Base-by-base conservation (phyloP, 1,140 invertebrate species). In the Sitodiplosis mosellana region DNA sequence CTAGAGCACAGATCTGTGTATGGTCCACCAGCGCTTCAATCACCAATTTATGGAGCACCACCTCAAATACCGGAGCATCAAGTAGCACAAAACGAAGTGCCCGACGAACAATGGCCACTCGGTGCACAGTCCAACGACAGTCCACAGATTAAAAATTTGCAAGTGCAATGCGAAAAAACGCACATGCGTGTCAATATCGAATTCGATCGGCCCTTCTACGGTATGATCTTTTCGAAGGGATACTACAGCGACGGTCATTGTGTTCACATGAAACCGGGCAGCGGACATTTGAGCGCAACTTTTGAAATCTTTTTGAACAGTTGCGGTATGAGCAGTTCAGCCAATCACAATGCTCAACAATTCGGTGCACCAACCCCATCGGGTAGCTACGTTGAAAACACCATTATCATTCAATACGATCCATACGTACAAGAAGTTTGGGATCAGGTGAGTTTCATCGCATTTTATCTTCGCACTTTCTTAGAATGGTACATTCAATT, bases 161-260 rank as follows among this genome's bases (percentile, higher is more conserved):
- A 94, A 67, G 90, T 94, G 38, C 87, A 92, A 60, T 94, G 90
- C 64, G 89, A 93, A 64, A 94, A 93, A 66, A 92, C 88, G 37
- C 82, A 89, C 59, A 94, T 94, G 89, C 71, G 87, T 21, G 88
- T 93, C 7, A 89, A 88, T 64, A 88, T 94, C 54, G 87, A 91
- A 61, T 93, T 94, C 67, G 89, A 93, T 61, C 72, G 88, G 22
- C 88, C 90, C 0, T 94, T 94, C 68, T 91, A 92, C 64, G 90
- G 90, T 4, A 90, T 93, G 78, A 90, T 94, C 53, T 94, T 94
- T 71, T 90, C 85, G 46, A 92, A 92, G 66, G 87, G 83, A 33
- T 85, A 83, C 69, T 92, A 90, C 66, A 89, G 84, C 54, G 87
- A 91, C 59, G 73, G 81, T 2, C 84, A 88, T 56, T 94, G 89